phyloP scores from a whole-genome alignment of 2,113 vertebrate genomes.

The Microcebus griseorufus region DNA sequence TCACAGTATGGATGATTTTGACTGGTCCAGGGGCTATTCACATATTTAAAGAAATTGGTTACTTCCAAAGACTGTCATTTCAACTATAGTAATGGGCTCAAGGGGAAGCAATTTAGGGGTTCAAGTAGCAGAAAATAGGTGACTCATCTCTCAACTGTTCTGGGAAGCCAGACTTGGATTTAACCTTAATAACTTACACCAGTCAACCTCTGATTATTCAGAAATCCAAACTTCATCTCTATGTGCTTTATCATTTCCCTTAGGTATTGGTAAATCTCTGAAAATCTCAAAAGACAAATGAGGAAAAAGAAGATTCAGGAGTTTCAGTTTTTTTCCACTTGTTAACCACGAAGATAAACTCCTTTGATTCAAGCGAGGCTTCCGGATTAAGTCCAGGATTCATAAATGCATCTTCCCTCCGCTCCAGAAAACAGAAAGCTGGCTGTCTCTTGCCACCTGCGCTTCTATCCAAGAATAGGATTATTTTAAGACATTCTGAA shows the following conservation, averaged over 20 bases:
- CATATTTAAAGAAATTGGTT: background rate
- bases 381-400: conserved; percentile 12
- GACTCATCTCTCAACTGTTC: background rate
- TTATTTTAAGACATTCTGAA: background rate
- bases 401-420: background rate
- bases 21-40: background rate
- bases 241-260: background rate
- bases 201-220: background rate
- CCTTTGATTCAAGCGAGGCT: conserved; percentile 30
- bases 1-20: background rate
- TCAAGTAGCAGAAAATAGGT: background rate
- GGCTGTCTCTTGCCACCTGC: background rate
- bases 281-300: background rate
- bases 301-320: conserved; percentile 5
- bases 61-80: conserved; percentile 35
- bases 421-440: conserved; percentile 1
- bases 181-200: background rate
- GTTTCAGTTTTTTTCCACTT: background rate
- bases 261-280: background rate
- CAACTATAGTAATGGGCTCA: background rate
- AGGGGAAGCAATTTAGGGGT: background rate
- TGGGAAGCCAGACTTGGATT: background rate
- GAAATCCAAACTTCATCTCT: background rate
- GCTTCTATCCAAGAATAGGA: background rate
- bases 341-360: conserved; percentile 37